A percentile compares a stretch with the other conserved stretches of the same genome.
These are phyloP conservation scores for Sesia apiformis DNA, from an alignment of 2,888 invertebrate species.

Conservation along the genomic window DNA sequence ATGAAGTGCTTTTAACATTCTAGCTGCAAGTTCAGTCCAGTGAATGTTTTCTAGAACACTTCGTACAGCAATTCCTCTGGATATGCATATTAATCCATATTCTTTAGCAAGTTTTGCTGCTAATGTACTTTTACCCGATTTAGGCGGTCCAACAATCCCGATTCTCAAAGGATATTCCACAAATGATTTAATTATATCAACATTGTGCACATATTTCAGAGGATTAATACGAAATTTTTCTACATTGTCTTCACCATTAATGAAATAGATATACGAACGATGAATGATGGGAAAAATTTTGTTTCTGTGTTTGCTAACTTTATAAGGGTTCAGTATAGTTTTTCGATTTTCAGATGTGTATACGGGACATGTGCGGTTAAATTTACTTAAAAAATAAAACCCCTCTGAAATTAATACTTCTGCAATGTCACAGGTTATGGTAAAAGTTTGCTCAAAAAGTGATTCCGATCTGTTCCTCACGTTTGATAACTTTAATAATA, in stretches of 20 bases:
- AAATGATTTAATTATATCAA: constrained; percentile 46
- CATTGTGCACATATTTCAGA: constrained; percentile 59
- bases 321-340: constrained; percentile 63
- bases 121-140: constrained; percentile 76
- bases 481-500: constrained; percentile 30
- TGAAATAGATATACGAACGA: constrained; percentile 75
- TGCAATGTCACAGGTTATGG: constrained; percentile 66
- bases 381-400: constrained; percentile 77
- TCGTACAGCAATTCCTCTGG: constrained; percentile 68
- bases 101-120: constrained; percentile 67
- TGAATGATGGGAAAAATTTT: constrained; percentile 73
- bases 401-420: constrained; percentile 73
- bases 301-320: constrained; percentile 43
- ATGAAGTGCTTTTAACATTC: constrained; percentile 44
- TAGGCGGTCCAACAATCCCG: constrained; percentile 76
- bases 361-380: constrained; percentile 79
- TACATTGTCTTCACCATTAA: constrained; percentile 59
- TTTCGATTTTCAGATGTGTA: constrained; percentile 65
- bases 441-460: constrained; percentile 73
- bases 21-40: constrained; percentile 64
- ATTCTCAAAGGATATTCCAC: constrained; percentile 69
- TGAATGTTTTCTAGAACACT: constrained; percentile 58
- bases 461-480: constrained; percentile 62
- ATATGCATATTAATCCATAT: constrained; percentile 70
- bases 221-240: constrained; percentile 71